Conservation (phyloP, 2,797 vertebrate species). For the Okamejei kenojei region DNA sequence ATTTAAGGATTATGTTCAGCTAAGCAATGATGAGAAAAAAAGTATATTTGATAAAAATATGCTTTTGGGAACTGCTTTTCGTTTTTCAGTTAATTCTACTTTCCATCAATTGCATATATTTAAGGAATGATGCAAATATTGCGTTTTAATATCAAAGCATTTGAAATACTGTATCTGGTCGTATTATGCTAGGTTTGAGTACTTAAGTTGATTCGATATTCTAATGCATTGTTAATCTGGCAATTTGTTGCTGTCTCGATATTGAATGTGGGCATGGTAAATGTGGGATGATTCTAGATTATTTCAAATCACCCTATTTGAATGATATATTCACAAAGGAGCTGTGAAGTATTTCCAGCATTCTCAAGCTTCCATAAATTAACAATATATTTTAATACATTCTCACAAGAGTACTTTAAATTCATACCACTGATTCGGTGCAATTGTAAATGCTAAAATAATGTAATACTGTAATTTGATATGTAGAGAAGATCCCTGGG, state of each 20-base stretch:
- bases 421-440: not conserved
- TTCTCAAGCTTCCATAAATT: not conserved
- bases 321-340: not conserved
- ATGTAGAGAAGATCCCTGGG: no score
- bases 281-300: not conserved
- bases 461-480: not conserved
- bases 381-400: not conserved
- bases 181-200: not conserved
- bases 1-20: not conserved
- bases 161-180: not conserved
- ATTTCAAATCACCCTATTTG: not conserved
- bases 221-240: conserved; percentile 12
- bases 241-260: not conserved
- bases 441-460: not conserved
- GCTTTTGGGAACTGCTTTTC: not conserved
- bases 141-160: not conserved
- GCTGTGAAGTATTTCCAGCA: not conserved
- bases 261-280: not conserved
- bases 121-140: not conserved
- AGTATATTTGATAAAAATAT: not conserved
- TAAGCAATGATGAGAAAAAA: not conserved
- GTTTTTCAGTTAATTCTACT: not conserved
- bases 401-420: not conserved
- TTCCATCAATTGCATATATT: not conserved
- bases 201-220: not conserved